Evolutionary conservation across 2,888 invertebrate species (phyloP).

Genomic region (Clostera curtula): DNA sequence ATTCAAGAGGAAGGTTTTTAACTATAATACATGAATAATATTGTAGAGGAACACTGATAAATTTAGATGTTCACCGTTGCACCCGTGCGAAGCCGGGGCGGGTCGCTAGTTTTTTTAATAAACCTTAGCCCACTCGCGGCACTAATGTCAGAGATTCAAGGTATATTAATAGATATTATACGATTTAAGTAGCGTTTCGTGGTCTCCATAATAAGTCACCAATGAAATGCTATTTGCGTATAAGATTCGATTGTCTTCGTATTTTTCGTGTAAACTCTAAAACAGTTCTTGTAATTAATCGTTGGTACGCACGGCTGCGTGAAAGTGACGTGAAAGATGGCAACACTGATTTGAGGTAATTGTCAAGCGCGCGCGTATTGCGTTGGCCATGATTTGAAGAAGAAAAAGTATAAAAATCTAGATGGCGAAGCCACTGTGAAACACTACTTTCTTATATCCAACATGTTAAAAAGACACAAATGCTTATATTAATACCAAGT

Average conservation of each 20-base stretch:
- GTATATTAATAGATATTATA: too few species aligned
- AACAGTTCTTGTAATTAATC: conserved; percentile 56
- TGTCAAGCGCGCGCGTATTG: conserved; percentile 44
- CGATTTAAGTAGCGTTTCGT: too few species aligned
- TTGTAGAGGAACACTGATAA: too few species aligned
- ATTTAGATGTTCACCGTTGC: too few species aligned
- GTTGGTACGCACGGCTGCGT: conserved; percentile 46
- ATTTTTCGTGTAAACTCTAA: conserved; percentile 46
- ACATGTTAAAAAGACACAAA: background rate
- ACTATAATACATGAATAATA: too few species aligned
- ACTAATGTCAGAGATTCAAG: too few species aligned
- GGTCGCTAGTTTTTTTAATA: too few species aligned
- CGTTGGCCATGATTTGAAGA: conserved; percentile 23
- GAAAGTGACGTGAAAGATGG: conserved; percentile 60
- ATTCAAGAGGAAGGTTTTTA: too few species aligned
- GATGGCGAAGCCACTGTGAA: conserved; percentile 2
- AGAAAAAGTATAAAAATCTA: too few species aligned
- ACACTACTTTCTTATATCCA: background rate
- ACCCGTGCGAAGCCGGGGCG: too few species aligned
- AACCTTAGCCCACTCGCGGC: too few species aligned
- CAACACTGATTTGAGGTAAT: conserved; percentile 58
- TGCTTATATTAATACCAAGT: too few species aligned
- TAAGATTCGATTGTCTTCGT: conserved; percentile 24
- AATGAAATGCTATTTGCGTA: conserved; percentile 24
- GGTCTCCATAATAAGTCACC: conserved; percentile 19